phyloP scores from a whole-genome alignment of 2,888 invertebrate genomes.

The Drosophila robusta region DNA sequence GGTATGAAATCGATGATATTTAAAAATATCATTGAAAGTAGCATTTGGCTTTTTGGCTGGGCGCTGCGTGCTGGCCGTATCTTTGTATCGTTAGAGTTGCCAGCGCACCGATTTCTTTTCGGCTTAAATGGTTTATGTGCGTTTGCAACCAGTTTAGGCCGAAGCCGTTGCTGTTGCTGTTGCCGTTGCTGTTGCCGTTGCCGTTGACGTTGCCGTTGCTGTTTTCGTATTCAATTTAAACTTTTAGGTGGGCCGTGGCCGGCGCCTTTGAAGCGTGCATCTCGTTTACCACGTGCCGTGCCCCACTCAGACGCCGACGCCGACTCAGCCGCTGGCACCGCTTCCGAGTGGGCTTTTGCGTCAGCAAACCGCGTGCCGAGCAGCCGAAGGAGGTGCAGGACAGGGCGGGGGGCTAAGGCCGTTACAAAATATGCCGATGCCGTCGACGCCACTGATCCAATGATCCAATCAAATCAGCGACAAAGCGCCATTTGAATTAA shows the following conservation, averaged over 20 bases:
- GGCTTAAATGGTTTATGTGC: conserved; percentile 81
- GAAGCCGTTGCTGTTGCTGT: conserved; percentile 1
- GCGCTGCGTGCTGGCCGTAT: conserved; percentile 41
- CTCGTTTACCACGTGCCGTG: conserved; percentile 79
- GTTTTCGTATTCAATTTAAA: conserved; percentile 63
- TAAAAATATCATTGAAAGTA: conserved; percentile 43
- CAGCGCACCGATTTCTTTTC: conserved; percentile 76
- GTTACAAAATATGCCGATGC: conserved; percentile 55
- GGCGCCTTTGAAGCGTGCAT: conserved; percentile 79
- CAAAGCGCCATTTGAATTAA: conserved; percentile 78
- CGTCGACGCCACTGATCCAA: conserved; percentile 41
- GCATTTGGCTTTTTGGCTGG: conserved; percentile 34
- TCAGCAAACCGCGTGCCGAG: conserved; percentile 18
- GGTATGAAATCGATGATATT: conserved; percentile 34
- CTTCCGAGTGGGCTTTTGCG: conserved; percentile 40
- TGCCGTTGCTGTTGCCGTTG: conserved; percentile 23
- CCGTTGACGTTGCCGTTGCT: conserved; percentile 36
- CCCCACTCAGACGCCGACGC: conserved; percentile 32
- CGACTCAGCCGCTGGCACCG: conserved; percentile 4
- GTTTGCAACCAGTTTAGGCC: conserved; percentile 78
- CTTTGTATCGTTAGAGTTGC: conserved; percentile 65
- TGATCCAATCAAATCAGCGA: conserved; percentile 72
- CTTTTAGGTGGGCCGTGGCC: conserved; percentile 75
- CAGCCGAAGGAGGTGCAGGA: conserved; percentile 1
- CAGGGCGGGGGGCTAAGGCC: conserved; percentile 1